Conservation (phyloP, 2,888 invertebrate genomes). For the Elaeidobius kamerunicus region DNA sequence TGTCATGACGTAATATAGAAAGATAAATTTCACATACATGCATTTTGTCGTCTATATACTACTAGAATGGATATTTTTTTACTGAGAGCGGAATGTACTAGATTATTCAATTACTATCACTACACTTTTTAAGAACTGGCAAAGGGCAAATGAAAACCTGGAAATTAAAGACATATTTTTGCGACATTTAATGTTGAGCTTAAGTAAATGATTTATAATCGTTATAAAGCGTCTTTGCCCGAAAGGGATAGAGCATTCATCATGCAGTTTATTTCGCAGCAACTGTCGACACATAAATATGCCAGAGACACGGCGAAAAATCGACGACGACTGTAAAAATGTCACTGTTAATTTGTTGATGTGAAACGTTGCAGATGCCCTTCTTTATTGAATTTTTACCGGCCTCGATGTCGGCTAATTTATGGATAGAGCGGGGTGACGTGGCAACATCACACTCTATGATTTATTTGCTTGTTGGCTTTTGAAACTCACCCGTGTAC, state of each 20-base stretch:
- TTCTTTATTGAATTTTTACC: slow-evolving; percentile 31
- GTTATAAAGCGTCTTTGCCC: slow-evolving; percentile 24
- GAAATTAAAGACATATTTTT: slow-evolving; percentile 16
- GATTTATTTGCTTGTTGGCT: not conserved
- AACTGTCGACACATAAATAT: slow-evolving; percentile 50
- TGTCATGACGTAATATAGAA: too few species aligned
- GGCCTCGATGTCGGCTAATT: slow-evolving; percentile 22
- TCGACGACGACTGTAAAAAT: slow-evolving; percentile 46
- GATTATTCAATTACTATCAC: too few species aligned
- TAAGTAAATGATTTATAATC: slow-evolving; percentile 25
- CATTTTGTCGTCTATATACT: too few species aligned
- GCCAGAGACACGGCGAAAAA: slow-evolving; percentile 46
- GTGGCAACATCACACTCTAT: not conserved
- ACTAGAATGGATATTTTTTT: too few species aligned
- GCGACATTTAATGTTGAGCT: slow-evolving; percentile 13
- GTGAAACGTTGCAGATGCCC: slow-evolving; percentile 47
- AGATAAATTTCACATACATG: too few species aligned
- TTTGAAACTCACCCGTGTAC: too few species aligned
- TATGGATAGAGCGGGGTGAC: slow-evolving; percentile 1
- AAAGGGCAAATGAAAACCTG: not conserved
- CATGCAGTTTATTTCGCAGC: slow-evolving; percentile 44
- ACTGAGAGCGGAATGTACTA: too few species aligned
- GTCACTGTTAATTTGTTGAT: slow-evolving; percentile 49
- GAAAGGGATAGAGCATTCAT: slow-evolving; percentile 27
- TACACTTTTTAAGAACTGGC: not conserved